Percentiles rank a stretch among this genome's conserved stretches.
Conservation (phyloP, 2,113 vertebrate genomes). For the Chamaetylas fuelleborni region DNA sequence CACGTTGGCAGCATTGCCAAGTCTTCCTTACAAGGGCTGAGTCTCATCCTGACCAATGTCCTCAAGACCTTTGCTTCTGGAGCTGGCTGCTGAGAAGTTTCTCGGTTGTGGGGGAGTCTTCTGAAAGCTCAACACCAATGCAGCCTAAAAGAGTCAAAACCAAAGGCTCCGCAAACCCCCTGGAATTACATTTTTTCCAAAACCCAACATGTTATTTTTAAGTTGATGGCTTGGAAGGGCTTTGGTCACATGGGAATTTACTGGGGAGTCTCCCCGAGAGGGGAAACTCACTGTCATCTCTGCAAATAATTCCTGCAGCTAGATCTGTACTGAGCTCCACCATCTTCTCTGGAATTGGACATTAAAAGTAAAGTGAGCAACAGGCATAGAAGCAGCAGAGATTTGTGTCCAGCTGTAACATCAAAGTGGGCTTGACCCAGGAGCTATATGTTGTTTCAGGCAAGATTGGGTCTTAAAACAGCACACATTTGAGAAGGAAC, state of each 20-base stretch:
- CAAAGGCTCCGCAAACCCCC: not conserved
- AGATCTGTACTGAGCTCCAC: not conserved
- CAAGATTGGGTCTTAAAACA: not conserved
- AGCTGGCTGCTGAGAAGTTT: not conserved
- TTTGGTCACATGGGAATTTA: slow-evolving; percentile 33
- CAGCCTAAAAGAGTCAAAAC: slow-evolving; percentile 9
- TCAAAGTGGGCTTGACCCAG: not conserved
- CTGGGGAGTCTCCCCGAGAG: not conserved
- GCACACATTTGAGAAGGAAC: not conserved
- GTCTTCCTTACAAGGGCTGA: not conserved
- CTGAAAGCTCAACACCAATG: not conserved
- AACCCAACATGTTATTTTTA: slow-evolving; percentile 45
- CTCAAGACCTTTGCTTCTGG: not conserved
- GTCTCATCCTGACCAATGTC: not conserved
- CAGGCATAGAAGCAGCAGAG: not conserved
- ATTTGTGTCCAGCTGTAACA: not conserved
- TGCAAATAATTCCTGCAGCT: slow-evolving; percentile 2
- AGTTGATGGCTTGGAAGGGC: slow-evolving; percentile 31
- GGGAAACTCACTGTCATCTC: slow-evolving; percentile 15
- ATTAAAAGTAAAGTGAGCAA: not conserved
- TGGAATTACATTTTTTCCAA: slow-evolving; percentile 43
- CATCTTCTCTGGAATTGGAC: not conserved
- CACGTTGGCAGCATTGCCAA: not conserved
- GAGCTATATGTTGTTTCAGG: not conserved
- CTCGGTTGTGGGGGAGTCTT: not conserved